phyloP scores from a whole-genome alignment of 2,888 invertebrate genomes.

The Anoncus sp. region DNA sequence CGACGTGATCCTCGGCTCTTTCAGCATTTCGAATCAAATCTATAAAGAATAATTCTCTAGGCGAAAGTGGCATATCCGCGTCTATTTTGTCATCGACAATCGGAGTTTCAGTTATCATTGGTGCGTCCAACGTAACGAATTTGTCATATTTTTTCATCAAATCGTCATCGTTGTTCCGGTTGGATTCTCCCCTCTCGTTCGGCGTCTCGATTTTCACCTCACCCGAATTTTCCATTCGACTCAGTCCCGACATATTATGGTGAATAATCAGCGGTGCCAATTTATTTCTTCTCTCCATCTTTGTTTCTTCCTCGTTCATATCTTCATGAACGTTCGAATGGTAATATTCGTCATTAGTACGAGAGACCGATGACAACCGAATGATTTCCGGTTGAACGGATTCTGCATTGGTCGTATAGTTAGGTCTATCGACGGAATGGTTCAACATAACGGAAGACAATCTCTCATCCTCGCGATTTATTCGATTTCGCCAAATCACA shows the following conservation, averaged over 20 bases:
- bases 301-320: neutral
- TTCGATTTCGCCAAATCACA: conserved; percentile 54
- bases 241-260: conserved; percentile 62
- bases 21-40: conserved; percentile 80
- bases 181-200: conserved; percentile 5
- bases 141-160: conserved; percentile 70
- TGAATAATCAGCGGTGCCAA: conserved; percentile 72
- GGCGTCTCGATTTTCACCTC: conserved; percentile 51
- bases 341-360: conserved; percentile 16
- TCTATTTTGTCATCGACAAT: conserved; percentile 35
- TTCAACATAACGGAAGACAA: neutral
- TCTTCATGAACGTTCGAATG: neutral
- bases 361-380: conserved; percentile 1
- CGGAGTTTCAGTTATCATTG: conserved; percentile 49
- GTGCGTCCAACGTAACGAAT: conserved; percentile 69
- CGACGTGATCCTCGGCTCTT: conserved; percentile 52
- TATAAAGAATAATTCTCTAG: conserved; percentile 82
- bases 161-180: conserved; percentile 42
- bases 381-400: conserved; percentile 38
- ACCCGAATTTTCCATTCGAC: conserved; percentile 63
- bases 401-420: conserved; percentile 13
- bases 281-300: conserved; percentile 49
- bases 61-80: conserved; percentile 75
- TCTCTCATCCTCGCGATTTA: conserved; percentile 4
- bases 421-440: neutral